Base-by-base conservation (phyloP, 2,113 vertebrate genomes). In the Leucoraja erinaceus region DNA sequence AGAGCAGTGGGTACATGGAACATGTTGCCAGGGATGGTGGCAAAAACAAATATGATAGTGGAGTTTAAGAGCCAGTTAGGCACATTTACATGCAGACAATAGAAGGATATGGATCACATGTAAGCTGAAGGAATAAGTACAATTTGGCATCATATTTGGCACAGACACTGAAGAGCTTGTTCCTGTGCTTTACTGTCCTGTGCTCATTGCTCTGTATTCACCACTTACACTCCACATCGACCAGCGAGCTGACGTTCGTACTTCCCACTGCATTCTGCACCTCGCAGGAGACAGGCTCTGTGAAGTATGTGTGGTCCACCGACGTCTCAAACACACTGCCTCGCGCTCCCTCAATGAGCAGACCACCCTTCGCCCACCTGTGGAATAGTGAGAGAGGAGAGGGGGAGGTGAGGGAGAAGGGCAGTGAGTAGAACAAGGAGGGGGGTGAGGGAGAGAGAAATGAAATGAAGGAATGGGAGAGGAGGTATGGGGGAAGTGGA, bases 191-290 rank as follows among this genome's bases (percentile, higher is more conserved):
- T 3, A 47, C 38, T 47, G 38, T 47, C 3, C 38, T 47, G 38
- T 47, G 38, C 38, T 47, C 38, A 47, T 47, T 47, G 38, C 38
- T 47, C 38, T 47, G 38, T 47, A 47, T 47, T 47, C 38, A 47
- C 38, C 11, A 97, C 97, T 96, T 94, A 99, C 98, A 99, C 95
- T 99, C 98, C 4, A 99, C 98, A 0, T 99, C 98, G 93, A 99
- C 98, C 93, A 99, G 95, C 1, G 98, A 99, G 97, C 98, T 99
- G 96, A 99, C 98, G 0, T 99, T 99, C 94, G 98, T 99, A 96
- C 95, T 98, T 61, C 98, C 98, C 94, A 99, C 97, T 16, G 97
- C 97, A 76, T 99, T 99, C 96, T 98, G 97, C 83, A 99, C 98
- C 94, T 98, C 97, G 84, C 98, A 99, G 91, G 98, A 99, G 74